Conservation (phyloP, 2,113 vertebrate species). For the Sisor rabdophorus region DNA sequence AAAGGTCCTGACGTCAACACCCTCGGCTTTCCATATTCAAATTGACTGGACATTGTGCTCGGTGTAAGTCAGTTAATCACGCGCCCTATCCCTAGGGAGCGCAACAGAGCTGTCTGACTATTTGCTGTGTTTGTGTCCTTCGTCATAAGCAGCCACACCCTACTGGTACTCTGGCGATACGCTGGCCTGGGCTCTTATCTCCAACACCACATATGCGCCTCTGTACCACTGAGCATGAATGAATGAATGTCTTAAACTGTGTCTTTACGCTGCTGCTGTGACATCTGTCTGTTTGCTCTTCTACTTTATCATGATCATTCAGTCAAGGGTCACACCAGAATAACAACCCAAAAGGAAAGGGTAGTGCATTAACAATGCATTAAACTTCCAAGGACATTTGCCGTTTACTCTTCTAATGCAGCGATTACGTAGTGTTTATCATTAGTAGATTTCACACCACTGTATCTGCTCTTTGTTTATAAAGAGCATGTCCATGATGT, state of each 20-base stretch:
- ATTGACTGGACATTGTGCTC: neutral
- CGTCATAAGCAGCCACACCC: slow-evolving; percentile 53
- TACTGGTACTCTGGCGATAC: slow-evolving; percentile 57
- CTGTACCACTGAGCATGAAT: neutral
- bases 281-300: neutral
- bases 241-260: neutral
- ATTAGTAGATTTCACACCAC: neutral
- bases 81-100: slow-evolving; percentile 25
- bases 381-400: neutral
- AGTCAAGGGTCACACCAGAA: slow-evolving; percentile 4
- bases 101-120: slow-evolving; percentile 21
- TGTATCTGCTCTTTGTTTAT: neutral
- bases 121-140: slow-evolving; percentile 26
- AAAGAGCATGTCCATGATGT: neutral
- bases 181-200: slow-evolving; percentile 56
- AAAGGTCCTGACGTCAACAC: too few relatives aligned
- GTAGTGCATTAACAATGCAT: neutral
- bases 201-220: slow-evolving; percentile 28
- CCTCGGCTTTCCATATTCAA: neutral
- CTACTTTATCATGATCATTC: neutral
- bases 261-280: neutral
- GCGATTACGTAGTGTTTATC: neutral
- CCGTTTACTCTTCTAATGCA: neutral
- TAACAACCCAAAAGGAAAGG: neutral
- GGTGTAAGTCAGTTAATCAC: neutral